These are phyloP conservation scores for Phallusia fumigata DNA, from an alignment of 23 tunicate species.

Conservation along the genomic window DNA sequence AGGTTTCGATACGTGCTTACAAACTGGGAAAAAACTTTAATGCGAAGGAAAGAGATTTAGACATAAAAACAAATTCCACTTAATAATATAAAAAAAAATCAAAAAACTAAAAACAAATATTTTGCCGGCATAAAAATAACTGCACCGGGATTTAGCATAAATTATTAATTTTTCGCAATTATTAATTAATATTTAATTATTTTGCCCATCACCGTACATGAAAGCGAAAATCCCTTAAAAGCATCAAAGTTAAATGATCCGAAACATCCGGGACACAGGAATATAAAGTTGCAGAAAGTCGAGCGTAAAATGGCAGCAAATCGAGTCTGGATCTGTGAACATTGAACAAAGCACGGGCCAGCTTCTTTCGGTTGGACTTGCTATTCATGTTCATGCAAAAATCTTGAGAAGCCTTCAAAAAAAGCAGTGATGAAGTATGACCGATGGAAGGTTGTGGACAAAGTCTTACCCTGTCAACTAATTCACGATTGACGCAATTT, in stretches of 20 bases:
- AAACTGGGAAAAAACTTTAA: too few species aligned
- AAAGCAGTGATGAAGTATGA: neutral
- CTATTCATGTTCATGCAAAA: constrained; percentile 98
- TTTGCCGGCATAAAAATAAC: too few species aligned
- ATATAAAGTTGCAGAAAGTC: constrained; percentile 83
- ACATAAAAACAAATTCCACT: too few species aligned
- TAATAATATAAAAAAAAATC: too few species aligned
- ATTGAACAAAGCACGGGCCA: constrained; percentile 90
- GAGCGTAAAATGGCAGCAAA: constrained; percentile 87
- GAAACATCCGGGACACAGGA: constrained; percentile 85
- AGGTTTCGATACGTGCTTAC: too few species aligned
- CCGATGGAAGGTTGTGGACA: neutral
- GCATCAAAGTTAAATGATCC: constrained; percentile 74
- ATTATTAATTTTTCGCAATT: too few species aligned
- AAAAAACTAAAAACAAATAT: too few species aligned
- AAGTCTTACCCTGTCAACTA: constrained; percentile 61
- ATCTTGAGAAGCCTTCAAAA: constrained; percentile 83
- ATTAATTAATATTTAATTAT: too few species aligned
- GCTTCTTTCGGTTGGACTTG: constrained; percentile 66
- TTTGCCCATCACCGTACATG: constrained; percentile 31
- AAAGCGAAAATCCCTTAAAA: constrained; percentile 89
- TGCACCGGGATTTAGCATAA: too few species aligned
- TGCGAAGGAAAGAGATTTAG: too few species aligned
- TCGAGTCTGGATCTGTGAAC: constrained; percentile 96
- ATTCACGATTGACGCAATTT: constrained; percentile 85